Conservation (phyloP, 2,888 invertebrate genomes). For the Trissolcus japonicus region DNA sequence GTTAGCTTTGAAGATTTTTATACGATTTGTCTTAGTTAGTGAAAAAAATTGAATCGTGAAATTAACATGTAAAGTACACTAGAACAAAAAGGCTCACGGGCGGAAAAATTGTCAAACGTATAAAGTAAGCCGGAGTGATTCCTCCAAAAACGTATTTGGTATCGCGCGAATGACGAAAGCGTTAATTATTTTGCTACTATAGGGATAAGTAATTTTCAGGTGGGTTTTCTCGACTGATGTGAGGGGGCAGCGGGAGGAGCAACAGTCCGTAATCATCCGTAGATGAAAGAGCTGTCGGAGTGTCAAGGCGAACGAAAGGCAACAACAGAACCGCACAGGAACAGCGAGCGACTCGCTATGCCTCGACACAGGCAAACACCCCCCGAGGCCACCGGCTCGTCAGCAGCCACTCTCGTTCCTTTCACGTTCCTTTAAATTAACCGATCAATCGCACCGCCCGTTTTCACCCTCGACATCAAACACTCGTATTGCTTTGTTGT, state of each 20-base stretch:
- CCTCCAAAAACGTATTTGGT: background rate
- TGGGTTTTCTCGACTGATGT: constrained; percentile 61
- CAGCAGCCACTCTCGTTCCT: constrained; percentile 59
- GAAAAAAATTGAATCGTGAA: background rate
- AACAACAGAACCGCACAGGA: constrained; percentile 64
- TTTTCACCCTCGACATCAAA: constrained; percentile 70
- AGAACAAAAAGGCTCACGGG: background rate
- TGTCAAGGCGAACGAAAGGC: constrained; percentile 69
- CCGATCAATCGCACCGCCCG: constrained; percentile 72
- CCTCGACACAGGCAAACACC: constrained; percentile 60
- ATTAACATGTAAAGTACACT: background rate
- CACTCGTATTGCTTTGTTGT: constrained; percentile 70
- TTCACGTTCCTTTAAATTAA: constrained; percentile 72
- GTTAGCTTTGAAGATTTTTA: background rate
- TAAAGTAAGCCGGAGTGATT: constrained; percentile 1
- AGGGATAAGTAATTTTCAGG: constrained; percentile 66
- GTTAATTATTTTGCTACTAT: constrained; percentile 68
- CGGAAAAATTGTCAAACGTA: background rate
- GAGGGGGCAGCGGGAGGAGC: constrained; percentile 23
- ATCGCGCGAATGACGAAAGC: constrained; percentile 55
- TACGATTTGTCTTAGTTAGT: background rate
- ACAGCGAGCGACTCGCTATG: constrained; percentile 64
- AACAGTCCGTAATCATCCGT: constrained; percentile 73
- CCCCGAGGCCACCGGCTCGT: constrained; percentile 60
- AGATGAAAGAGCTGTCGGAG: constrained; percentile 76